These are phyloP conservation scores for Paracentrotus lividus DNA, from an alignment of 53 echinoderm and acorn worm species.

Conservation along the genomic window DNA sequence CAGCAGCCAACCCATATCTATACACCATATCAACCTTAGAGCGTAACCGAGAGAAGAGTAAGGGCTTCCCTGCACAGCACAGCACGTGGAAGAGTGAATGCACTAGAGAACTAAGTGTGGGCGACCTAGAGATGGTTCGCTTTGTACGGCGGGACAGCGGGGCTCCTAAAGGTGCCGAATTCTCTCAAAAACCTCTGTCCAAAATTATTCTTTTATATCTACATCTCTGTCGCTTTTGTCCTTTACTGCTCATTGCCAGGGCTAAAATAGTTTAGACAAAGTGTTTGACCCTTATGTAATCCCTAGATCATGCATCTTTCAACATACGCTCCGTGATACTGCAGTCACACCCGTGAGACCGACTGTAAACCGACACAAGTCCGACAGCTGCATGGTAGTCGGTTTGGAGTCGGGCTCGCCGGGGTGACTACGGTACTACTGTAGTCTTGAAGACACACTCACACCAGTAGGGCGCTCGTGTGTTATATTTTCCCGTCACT, in stretches of 20 bases:
- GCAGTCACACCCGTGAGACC: too few relatives aligned
- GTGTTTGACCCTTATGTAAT: background rate
- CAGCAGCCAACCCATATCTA: constrained; percentile 93
- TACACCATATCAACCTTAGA: constrained; percentile 97
- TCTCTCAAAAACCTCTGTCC: background rate
- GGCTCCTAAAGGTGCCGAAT: constrained; percentile 71
- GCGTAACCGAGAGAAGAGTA: constrained; percentile 82
- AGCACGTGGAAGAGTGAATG: constrained; percentile 91
- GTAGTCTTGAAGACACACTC: too few relatives aligned
- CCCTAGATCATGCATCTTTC: background rate
- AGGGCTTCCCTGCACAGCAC: constrained; percentile 75
- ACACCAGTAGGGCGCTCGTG: too few relatives aligned
- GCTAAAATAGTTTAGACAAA: background rate
- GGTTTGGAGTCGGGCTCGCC: too few relatives aligned
- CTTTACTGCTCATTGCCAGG: background rate
- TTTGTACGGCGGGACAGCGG: constrained; percentile 79
- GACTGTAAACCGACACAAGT: too few relatives aligned
- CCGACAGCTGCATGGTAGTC: too few relatives aligned
- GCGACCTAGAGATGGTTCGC: constrained; percentile 88
- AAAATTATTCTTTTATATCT: background rate
- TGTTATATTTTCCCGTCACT: too few relatives aligned
- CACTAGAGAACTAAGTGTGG: constrained; percentile 88
- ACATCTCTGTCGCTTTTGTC: background rate
- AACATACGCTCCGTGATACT: too few relatives aligned
- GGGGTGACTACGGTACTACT: too few relatives aligned